phyloP scores from a whole-genome alignment of 2,113 vertebrate species.

The Cynoglossus semilaevis region DNA sequence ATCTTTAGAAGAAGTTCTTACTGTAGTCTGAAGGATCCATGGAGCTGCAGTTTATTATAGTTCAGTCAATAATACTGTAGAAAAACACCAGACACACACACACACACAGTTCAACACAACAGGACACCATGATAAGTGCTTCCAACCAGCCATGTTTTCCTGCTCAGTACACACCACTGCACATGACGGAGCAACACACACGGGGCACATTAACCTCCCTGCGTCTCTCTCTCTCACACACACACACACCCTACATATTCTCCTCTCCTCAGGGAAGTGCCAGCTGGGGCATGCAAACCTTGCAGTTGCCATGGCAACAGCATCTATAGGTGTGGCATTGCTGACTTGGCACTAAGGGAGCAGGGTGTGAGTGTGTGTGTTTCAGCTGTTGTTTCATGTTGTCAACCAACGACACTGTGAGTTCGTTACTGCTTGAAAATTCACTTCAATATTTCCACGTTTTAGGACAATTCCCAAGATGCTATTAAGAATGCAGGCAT shows the following conservation, averaged over 20 bases:
- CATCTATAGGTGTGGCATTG: slow-evolving; percentile 61
- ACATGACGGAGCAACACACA: slow-evolving; percentile 67
- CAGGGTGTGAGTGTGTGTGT: neutral
- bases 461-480: too few species aligned
- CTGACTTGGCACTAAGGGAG: slow-evolving; percentile 49
- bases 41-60: neutral
- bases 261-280: slow-evolving; percentile 42
- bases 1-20: too few species aligned
- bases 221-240: slow-evolving; percentile 29
- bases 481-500: too few species aligned
- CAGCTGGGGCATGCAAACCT: slow-evolving; percentile 62
- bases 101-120: slow-evolving; percentile 27
- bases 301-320: slow-evolving; percentile 59
- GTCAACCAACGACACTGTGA: neutral
- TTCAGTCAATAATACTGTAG: slow-evolving; percentile 3
- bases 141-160: slow-evolving; percentile 65
- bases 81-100: slow-evolving; percentile 18
- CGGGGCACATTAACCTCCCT: slow-evolving; percentile 63
- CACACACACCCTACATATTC: slow-evolving; percentile 15
- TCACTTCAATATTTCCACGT: too few species aligned
- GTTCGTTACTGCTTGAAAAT: neutral
- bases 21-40: too few species aligned
- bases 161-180: slow-evolving; percentile 58
- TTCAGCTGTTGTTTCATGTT: slow-evolving; percentile 7
- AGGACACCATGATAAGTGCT: slow-evolving; percentile 42